phyloP scores from a whole-genome alignment of 2,888 invertebrate genomes.

The Chironomus tentans region DNA sequence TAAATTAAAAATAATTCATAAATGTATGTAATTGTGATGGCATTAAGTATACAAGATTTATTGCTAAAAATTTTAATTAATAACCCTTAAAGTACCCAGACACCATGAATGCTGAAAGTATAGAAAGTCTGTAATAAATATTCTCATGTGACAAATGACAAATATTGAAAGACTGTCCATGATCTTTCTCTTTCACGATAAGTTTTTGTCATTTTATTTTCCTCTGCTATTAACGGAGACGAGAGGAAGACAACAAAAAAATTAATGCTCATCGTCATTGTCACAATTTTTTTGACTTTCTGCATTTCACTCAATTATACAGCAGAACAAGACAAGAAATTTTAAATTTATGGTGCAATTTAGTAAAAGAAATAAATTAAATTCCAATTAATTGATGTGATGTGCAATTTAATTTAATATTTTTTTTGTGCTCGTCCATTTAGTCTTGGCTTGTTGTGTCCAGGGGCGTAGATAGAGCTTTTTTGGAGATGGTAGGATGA shows the following conservation, averaged over 20 bases:
- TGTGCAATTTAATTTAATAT: constrained; percentile 18
- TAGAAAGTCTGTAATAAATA: too few relatives aligned
- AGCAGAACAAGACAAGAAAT: not conserved
- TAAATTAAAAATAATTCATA: not conserved
- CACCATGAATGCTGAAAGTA: too few relatives aligned
- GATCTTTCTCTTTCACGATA: too few relatives aligned
- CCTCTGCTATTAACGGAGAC: too few relatives aligned
- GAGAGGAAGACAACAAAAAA: not conserved
- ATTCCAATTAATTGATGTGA: constrained; percentile 21
- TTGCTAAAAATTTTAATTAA: not conserved
- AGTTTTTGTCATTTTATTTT: too few relatives aligned
- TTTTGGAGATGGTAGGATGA: too few relatives aligned
- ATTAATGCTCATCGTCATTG: not conserved
- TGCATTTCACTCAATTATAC: not conserved
- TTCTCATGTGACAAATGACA: too few relatives aligned
- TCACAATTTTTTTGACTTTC: not conserved
- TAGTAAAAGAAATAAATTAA: constrained; percentile 21
- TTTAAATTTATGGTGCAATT: constrained; percentile 13
- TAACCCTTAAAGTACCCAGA: not conserved
- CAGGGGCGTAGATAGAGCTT: too few relatives aligned
- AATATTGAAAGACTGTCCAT: too few relatives aligned
- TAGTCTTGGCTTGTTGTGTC: too few relatives aligned
- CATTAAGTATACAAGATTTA: not conserved
- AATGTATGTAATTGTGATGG: too few relatives aligned
- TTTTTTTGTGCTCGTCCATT: not conserved